phyloP scores from a whole-genome alignment of 2,888 invertebrate genomes.

The Agrotis segetum region DNA sequence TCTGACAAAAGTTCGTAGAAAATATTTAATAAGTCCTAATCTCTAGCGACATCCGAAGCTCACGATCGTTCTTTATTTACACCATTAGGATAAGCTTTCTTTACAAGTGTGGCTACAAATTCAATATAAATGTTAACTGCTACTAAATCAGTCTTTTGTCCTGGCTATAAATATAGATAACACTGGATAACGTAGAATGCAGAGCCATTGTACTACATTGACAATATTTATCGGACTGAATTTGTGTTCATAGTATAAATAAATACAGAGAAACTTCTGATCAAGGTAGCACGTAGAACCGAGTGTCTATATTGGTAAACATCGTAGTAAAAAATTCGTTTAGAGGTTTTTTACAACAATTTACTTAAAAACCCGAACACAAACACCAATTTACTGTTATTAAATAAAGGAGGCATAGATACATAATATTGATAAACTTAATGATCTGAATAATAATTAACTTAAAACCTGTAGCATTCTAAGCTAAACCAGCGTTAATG shows the following conservation, averaged over 20 bases:
- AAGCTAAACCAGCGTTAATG: constrained; percentile 21
- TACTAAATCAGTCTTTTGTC: constrained; percentile 31
- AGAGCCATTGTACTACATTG: constrained; percentile 29
- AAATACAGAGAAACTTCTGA: constrained; percentile 40
- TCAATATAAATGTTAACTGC: constrained; percentile 32
- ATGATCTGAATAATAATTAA: constrained; percentile 5
- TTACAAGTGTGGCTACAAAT: constrained; percentile 50
- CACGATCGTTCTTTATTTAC: constrained; percentile 60
- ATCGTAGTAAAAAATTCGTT: constrained; percentile 1
- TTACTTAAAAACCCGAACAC: background rate
- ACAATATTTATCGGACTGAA: constrained; percentile 23
- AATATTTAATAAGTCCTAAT: constrained; percentile 57
- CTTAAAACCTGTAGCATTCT: background rate
- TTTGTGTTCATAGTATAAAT: constrained; percentile 25
- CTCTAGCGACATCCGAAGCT: constrained; percentile 45
- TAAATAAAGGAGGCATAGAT: background rate
- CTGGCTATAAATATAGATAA: constrained; percentile 36
- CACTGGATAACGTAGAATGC: constrained; percentile 19
- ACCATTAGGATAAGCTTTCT: constrained; percentile 48
- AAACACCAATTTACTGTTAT: background rate
- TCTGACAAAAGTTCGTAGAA: constrained; percentile 23
- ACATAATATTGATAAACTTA: background rate
- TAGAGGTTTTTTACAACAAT: background rate
- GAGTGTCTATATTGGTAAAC: constrained; percentile 10
- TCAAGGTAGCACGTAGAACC: constrained; percentile 50